Evolutionary conservation across 2,113 vertebrate genomes (phyloP).

Genomic region (Leptosomus discolor): DNA sequence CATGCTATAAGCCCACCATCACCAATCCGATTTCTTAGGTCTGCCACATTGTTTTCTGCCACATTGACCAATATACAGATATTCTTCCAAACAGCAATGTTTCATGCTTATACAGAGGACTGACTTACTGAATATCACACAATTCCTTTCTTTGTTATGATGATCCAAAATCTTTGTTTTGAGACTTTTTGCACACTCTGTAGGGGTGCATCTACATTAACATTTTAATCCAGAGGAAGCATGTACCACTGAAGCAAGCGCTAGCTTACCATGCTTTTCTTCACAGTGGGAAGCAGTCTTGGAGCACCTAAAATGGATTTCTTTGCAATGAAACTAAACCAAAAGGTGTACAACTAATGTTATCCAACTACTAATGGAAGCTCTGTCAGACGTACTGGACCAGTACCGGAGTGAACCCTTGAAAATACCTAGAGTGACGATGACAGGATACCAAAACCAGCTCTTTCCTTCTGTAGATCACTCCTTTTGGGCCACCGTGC

Average conservation of each 20-base stretch:
- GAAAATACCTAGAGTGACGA: not conserved
- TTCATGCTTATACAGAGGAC: conserved; percentile 65
- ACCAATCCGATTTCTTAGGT: conserved; percentile 73
- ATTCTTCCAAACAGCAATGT: conserved; percentile 77
- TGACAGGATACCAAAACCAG: not conserved
- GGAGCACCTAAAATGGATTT: not conserved
- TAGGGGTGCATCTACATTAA: not conserved
- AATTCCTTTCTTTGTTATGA: conserved; percentile 84
- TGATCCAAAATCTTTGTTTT: conserved; percentile 70
- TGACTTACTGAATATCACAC: conserved; percentile 78
- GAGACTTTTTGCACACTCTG: not conserved
- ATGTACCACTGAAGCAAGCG: not conserved
- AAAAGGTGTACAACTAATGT: not conserved
- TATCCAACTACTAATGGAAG: not conserved
- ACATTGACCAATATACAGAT: conserved; percentile 52
- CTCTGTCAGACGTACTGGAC: not conserved
- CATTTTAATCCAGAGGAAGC: not conserved
- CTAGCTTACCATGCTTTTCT: not conserved
- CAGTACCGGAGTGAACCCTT: not conserved
- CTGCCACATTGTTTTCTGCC: not conserved
- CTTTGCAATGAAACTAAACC: not conserved
- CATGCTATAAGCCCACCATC: conserved; percentile 74
- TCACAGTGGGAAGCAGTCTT: not conserved
- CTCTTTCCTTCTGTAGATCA: not conserved
- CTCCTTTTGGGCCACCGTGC: not conserved